Conservation (phyloP, 1,140 invertebrate species). For the Copidosoma floridanum region DNA sequence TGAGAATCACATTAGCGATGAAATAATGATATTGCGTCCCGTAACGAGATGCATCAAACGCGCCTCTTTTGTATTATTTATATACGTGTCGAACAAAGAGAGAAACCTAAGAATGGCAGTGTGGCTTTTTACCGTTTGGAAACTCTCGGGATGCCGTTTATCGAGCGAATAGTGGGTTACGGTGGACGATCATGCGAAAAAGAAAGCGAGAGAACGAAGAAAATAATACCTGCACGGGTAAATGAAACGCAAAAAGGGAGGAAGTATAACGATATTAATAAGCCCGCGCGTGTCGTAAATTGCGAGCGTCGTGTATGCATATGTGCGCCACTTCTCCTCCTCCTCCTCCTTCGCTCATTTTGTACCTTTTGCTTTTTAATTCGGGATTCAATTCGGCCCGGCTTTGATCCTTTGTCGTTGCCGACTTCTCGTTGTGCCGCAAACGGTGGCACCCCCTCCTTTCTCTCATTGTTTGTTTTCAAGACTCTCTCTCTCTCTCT, state of each 20-base stretch:
- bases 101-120: background rate
- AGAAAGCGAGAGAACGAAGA: background rate
- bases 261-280: slow-evolving; percentile 13
- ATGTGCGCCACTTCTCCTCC: slow-evolving; percentile 1
- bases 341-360: slow-evolving; percentile 15
- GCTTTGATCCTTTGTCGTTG: slow-evolving; percentile 34
- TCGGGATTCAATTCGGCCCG: slow-evolving; percentile 34
- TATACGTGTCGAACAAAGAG: slow-evolving; percentile 7
- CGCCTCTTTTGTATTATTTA: slow-evolving; percentile 7
- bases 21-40: slow-evolving; percentile 16
- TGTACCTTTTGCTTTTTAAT: slow-evolving; percentile 34
- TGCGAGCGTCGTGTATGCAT: slow-evolving; percentile 20
- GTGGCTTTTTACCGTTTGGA: no score
- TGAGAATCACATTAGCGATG: slow-evolving; percentile 4
- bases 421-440: slow-evolving; percentile 28
- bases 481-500: no score
- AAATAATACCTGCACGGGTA: no score
- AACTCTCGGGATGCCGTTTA: slow-evolving; percentile 18
- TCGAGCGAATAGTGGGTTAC: slow-evolving; percentile 8
- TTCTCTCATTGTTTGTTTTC: slow-evolving; percentile 26
- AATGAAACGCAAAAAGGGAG: background rate
- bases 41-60: background rate
- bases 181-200: background rate
- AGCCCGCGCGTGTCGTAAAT: slow-evolving; percentile 34
- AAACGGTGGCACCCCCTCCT: slow-evolving; percentile 13